Conservation (phyloP, 2,113 vertebrate species). For the Orycteropus afer region DNA sequence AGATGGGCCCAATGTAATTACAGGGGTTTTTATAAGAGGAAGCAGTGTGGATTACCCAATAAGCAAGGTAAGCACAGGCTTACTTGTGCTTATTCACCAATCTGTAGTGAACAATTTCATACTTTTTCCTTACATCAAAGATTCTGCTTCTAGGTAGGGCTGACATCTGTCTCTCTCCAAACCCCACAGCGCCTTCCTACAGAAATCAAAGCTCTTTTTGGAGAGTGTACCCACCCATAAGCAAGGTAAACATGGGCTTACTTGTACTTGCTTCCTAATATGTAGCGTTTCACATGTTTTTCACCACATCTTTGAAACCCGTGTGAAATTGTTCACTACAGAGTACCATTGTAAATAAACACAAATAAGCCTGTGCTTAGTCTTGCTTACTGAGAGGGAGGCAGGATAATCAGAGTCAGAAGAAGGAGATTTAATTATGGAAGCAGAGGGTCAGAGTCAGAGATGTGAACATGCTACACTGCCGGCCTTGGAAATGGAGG, state of each 20-base stretch:
- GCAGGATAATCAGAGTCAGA: neutral
- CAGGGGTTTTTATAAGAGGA: neutral
- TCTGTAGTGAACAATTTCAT: no score
- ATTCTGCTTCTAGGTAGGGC: no score
- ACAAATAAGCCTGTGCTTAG: neutral
- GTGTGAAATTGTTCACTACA: neutral
- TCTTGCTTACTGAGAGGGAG: neutral
- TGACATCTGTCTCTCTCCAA: no score
- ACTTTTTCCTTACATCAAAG: no score
- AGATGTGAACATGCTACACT: neutral
- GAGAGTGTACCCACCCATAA: neutral
- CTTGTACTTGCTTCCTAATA: no score
- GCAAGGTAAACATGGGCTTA: neutral
- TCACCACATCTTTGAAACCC: no score
- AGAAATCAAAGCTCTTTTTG: neutral
- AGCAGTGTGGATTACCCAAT: neutral
- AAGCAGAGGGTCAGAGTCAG: neutral
- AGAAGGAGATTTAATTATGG: neutral
- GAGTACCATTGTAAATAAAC: neutral
- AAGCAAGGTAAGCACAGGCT: neutral
- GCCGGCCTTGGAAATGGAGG: neutral
- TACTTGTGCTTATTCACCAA: neutral
- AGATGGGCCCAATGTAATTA: neutral
- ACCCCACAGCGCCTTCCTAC: neutral
- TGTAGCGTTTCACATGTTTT: no score